Conservation (phyloP, 1,140 invertebrate species). For the Chironomus striatipennis region DNA sequence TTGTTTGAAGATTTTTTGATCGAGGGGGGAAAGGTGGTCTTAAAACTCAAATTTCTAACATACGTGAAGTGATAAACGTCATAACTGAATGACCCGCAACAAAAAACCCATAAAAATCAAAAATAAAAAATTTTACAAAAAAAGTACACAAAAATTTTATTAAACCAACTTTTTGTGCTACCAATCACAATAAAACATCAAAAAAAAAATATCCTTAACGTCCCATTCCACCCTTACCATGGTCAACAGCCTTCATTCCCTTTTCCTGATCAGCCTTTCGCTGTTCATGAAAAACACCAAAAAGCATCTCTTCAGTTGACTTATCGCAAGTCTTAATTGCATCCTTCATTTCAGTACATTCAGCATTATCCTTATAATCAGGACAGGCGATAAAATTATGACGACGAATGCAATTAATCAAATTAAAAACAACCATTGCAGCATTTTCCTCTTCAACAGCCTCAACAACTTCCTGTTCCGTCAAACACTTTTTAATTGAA, state of each 20-base stretch:
- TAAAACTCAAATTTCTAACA: too few species aligned
- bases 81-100: too few species aligned
- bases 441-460: neutral
- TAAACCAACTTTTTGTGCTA: neutral
- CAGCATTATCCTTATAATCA: neutral
- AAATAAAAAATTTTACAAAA: too few species aligned
- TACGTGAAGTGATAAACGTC: too few species aligned
- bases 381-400: neutral
- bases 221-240: neutral
- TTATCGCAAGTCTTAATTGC: neutral
- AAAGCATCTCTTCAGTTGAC: neutral
- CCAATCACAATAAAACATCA: neutral
- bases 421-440: neutral
- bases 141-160: too few species aligned
- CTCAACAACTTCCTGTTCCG: neutral
- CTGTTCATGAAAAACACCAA: conserved; percentile 2
- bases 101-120: too few species aligned
- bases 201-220: neutral
- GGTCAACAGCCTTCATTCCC: neutral
- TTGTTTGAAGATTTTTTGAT: too few species aligned
- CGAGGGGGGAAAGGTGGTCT: too few species aligned
- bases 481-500: neutral
- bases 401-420: neutral
- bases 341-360: neutral
- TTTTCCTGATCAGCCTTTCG: neutral